Percentiles rank a stretch among this genome's conserved stretches.
These are phyloP conservation scores for Potamilus streckersoni DNA, from an alignment of 1,140 invertebrate genomes.

Conservation along the genomic window DNA sequence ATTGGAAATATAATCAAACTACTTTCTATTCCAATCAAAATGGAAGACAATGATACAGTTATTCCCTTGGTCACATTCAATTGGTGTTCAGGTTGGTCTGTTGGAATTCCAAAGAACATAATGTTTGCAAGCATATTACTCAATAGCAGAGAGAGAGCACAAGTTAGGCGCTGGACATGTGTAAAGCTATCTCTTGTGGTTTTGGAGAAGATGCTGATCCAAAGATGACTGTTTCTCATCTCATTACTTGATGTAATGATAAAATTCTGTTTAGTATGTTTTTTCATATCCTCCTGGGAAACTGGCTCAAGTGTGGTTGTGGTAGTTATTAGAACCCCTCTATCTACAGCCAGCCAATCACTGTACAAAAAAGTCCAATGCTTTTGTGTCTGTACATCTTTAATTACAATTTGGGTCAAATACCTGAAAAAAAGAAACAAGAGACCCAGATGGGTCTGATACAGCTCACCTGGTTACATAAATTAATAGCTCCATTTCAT, in stretches of 20 bases:
- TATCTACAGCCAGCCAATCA: constrained; percentile 48
- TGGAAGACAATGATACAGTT: not conserved
- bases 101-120: constrained; percentile 42
- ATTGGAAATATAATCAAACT: constrained; percentile 42
- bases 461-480: too few relatives aligned
- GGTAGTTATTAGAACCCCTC: constrained; percentile 22
- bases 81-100: constrained; percentile 25
- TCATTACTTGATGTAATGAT: constrained; percentile 27
- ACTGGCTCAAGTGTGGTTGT: not conserved
- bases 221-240: constrained; percentile 36
- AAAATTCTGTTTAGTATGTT: constrained; percentile 9
- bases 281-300: constrained; percentile 6
- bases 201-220: constrained; percentile 37
- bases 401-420: constrained; percentile 45
- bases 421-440: constrained; percentile 34
- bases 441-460: too few relatives aligned
- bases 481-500: too few relatives aligned
- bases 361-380: constrained; percentile 49
- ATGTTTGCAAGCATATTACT: constrained; percentile 41
- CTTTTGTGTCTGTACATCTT: constrained; percentile 41
- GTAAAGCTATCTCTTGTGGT: constrained; percentile 39
- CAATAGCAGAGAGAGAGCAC: constrained; percentile 34
- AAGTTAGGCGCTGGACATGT: constrained; percentile 38
- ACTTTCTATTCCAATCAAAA: constrained; percentile 35
- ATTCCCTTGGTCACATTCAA: constrained; percentile 1